phyloP scores from a whole-genome alignment of 2,797 vertebrate genomes.

The Chromobotia macracanthus region DNA sequence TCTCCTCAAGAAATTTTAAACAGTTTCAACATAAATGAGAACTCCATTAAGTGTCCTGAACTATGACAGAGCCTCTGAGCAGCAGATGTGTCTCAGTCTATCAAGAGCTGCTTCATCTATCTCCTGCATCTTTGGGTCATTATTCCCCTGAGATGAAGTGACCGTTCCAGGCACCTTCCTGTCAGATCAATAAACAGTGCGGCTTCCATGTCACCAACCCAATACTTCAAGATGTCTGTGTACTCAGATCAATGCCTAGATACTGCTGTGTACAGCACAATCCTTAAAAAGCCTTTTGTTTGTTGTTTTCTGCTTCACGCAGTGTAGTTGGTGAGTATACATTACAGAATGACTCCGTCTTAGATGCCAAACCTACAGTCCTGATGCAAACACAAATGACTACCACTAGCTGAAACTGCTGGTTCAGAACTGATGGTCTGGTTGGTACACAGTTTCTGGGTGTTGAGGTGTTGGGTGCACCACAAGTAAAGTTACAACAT shows the following conservation, averaged over 20 bases:
- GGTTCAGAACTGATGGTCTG: neutral
- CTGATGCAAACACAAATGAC: neutral
- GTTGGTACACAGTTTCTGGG: neutral
- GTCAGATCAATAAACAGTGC: conserved; percentile 18
- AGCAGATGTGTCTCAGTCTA: no score
- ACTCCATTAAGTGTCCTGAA: no score
- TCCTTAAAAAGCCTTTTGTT: neutral
- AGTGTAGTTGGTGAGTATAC: neutral
- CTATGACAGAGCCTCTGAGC: no score
- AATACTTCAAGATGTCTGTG: conserved; percentile 1
- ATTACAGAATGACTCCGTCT: no score
- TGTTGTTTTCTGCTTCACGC: neutral
- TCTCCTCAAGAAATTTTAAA: no score
- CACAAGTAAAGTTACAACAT: no score
- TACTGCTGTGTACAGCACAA: neutral
- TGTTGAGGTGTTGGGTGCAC: neutral
- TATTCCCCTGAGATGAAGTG: neutral
- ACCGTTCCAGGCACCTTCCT: neutral
- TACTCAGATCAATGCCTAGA: neutral
- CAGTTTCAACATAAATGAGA: no score
- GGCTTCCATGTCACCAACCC: neutral
- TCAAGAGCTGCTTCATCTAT: conserved; percentile 36
- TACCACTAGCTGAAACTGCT: neutral
- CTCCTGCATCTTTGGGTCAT: conserved; percentile 25
- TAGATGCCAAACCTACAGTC: no score